Evolutionary conservation across 2,113 vertebrate species (phyloP).

Genomic region (Porphyrio hochstetteri): DNA sequence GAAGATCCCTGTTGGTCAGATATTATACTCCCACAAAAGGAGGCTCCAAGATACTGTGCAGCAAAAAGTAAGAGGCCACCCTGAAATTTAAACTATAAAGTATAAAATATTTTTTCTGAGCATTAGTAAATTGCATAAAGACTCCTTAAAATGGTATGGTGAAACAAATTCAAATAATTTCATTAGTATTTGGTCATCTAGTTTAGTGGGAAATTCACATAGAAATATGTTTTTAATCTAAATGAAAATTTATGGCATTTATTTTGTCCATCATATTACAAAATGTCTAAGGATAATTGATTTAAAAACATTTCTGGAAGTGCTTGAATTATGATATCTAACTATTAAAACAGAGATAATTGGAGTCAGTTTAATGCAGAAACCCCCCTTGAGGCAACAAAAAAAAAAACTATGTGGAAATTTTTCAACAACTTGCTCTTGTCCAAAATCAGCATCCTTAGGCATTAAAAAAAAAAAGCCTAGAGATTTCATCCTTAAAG

Average conservation of each 20-base stretch:
- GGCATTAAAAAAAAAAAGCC: not conserved
- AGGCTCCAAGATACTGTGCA: not conserved
- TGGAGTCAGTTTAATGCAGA: slow-evolving; percentile 1
- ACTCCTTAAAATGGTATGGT: not conserved
- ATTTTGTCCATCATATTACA: not conserved
- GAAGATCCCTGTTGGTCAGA: not conserved
- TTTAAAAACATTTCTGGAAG: slow-evolving; percentile 28
- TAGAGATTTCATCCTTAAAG: not conserved
- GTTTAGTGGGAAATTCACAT: not conserved
- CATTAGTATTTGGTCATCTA: not conserved
- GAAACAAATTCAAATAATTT: not conserved
- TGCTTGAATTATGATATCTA: slow-evolving; percentile 42
- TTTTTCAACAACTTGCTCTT: not conserved
- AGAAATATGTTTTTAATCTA: not conserved
- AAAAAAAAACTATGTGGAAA: not conserved
- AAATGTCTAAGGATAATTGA: not conserved
- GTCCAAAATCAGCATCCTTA: not conserved
- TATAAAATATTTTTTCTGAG: not conserved
- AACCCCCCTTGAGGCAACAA: not conserved
- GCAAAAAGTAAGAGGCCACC: not conserved
- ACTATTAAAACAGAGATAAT: slow-evolving; percentile 37
- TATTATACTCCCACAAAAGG: not conserved
- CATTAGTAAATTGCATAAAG: not conserved
- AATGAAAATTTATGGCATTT: not conserved
- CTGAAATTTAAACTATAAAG: not conserved